Evolutionary conservation across 2,797 vertebrate species (phyloP), one percentile per base, ranked within the genome.

Genomic region (Oreonectes daqikongensis): DNA sequence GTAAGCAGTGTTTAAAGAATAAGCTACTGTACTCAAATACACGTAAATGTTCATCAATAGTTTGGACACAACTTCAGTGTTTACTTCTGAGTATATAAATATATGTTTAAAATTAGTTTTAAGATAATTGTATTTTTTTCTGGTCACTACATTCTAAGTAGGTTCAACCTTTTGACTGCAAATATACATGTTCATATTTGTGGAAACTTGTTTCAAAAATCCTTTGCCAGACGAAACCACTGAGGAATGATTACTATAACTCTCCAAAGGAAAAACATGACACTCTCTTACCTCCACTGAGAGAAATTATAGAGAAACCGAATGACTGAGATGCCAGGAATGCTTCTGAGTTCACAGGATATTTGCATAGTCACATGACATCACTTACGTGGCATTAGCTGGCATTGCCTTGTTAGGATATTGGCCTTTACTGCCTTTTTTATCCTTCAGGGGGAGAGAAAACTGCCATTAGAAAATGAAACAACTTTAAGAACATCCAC

Each of bases 301-400:
- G 24, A 44, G 24, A 42, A 22, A 53, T 3, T 3, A 1, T 10
- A 55, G 53, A 46, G 24, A 63, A 69, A 64, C 30, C 40, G 35
- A 14, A 65, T 53, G 76, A 78, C 61, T 55, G n/a, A 46, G 14
- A 77, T 63, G 24, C 5, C 32, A 72, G n/a, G n/a, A 50, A 79
- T 73, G 14, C 14, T 0, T 70, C 9, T 22, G 17, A 26, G 3
- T 35, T 53, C 35, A 22, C 1, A 40, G 9, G 2, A 2, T 32
- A 68, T 57, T 57, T 72, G 38, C 40, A 38, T 5, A 11, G 22
- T 32, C 52, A 59, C 66, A n/a, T 77, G 26, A 20, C 42, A 24
- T 32, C 10, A 4, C 53, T 46, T 38, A n/a, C n/a, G n/a, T n/a
- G 42, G 5, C 1, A 50, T 3, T 46, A 15, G 32, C 40, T 48